phyloP scores from a whole-genome alignment of 92 coral and sea anemone species.

The Epizoanthus illoricatus region DNA sequence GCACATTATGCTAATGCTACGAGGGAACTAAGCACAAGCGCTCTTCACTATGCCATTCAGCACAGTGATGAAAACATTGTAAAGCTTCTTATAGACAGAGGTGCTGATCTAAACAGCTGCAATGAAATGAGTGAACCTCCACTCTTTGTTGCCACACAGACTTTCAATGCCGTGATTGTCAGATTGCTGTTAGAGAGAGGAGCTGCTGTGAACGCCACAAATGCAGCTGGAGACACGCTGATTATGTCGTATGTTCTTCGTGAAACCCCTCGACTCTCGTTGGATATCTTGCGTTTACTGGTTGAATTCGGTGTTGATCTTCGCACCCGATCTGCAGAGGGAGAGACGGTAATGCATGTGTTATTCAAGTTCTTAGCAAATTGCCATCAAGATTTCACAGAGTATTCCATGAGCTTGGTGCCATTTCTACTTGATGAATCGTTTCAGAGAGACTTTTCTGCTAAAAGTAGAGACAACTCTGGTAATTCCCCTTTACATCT shows the following conservation, averaged over 20 bases:
- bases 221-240: neutral
- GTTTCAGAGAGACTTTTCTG: neutral
- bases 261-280: neutral
- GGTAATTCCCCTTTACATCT: neutral
- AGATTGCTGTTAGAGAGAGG: neutral
- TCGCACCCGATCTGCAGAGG: neutral
- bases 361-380: neutral
- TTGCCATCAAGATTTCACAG: neutral
- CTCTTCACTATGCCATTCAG: too few species aligned
- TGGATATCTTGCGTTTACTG: neutral
- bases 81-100: too few species aligned
- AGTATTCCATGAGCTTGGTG: neutral
- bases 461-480: neutral
- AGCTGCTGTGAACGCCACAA: neutral
- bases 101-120: too few species aligned
- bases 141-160: too few species aligned
- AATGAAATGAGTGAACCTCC: too few species aligned
- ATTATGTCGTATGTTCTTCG: neutral
- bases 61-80: too few species aligned
- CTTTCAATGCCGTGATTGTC: neutral
- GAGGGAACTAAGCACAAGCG: too few species aligned
- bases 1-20: too few species aligned
- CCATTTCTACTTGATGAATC: neutral
- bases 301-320: neutral
- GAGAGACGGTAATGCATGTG: neutral